These are phyloP conservation scores for Trichogramma evanescens DNA, from an alignment of 2,888 invertebrate species.

Conservation along the genomic window DNA sequence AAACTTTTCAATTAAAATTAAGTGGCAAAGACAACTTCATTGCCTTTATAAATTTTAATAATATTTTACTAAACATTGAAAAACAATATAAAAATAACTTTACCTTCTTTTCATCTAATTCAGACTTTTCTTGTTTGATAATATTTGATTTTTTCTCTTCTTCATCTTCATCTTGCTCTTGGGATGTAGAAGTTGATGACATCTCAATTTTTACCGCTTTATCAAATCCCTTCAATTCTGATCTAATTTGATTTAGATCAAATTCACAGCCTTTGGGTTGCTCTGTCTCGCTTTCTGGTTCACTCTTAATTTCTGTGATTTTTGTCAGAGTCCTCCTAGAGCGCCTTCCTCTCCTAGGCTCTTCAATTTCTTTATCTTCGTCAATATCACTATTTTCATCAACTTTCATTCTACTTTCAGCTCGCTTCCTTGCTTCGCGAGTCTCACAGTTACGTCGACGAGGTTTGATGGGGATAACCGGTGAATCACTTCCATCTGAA, in stretches of 20 bases:
- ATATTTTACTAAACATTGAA: too few species aligned
- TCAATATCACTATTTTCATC: constrained; percentile 40
- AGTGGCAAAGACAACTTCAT: too few species aligned
- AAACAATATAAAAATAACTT: too few species aligned
- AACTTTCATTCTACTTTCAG: constrained; percentile 48
- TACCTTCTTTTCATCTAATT: too few species aligned
- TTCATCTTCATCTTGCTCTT: constrained; percentile 49
- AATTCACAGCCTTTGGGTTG: constrained; percentile 66
- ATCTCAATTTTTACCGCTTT: constrained; percentile 54
- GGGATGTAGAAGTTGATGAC: background rate
- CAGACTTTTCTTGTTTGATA: constrained; percentile 9
- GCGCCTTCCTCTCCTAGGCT: constrained; percentile 36
- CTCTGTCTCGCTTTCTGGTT: constrained; percentile 49
- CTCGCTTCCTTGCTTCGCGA: constrained; percentile 42
- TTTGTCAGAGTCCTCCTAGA: constrained; percentile 45
- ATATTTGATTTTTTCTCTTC: constrained; percentile 40
- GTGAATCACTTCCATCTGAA: constrained; percentile 44
- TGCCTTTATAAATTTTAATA: too few species aligned
- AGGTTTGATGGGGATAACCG: constrained; percentile 30
- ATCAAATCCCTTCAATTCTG: constrained; percentile 74
- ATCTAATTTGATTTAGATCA: constrained; percentile 77
- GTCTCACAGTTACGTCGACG: constrained; percentile 28
- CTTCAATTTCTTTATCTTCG: constrained; percentile 33
- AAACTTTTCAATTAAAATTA: too few species aligned
- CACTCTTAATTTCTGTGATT: constrained; percentile 44